phyloP scores from a whole-genome alignment of 2,888 invertebrate species.

The Eubasilissa splendida region DNA sequence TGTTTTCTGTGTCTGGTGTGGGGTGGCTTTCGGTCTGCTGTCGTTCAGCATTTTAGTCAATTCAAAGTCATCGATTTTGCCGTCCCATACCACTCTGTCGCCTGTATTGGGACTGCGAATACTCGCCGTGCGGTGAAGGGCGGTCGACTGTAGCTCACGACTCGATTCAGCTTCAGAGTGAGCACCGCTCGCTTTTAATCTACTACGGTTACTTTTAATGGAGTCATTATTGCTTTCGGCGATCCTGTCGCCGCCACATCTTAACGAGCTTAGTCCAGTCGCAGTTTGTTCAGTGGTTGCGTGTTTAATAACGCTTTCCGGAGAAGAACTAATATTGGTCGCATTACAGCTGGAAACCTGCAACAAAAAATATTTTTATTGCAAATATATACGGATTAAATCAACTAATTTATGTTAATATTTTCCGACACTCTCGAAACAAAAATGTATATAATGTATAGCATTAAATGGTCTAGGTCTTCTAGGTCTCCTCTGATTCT shows the following conservation, averaged over 20 bases:
- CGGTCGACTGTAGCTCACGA: neutral
- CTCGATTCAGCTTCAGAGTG: neutral
- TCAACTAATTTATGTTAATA: too few relatives aligned
- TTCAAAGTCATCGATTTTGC: neutral
- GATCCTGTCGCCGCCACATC: neutral
- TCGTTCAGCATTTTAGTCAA: conserved; percentile 4
- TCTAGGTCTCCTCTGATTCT: too few relatives aligned
- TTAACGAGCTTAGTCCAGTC: neutral
- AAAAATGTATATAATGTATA: too few relatives aligned
- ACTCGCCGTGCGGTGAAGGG: neutral
- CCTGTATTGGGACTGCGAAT: neutral
- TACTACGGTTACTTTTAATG: neutral
- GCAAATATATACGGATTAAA: too few relatives aligned
- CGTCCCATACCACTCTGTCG: neutral
- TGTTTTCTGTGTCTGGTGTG: neutral
- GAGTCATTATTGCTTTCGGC: conserved; percentile 40
- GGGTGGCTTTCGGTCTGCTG: neutral
- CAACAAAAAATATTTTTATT: neutral
- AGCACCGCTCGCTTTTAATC: neutral
- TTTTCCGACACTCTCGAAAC: too few relatives aligned
- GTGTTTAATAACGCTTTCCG: conserved; percentile 17
- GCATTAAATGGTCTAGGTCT: too few relatives aligned
- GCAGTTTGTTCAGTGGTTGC: neutral
- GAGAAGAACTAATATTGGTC: neutral
- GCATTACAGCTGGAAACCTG: neutral